phyloP scores from a whole-genome alignment of 64 coral and sea anemone genomes.

The Montipora efflorescens region DNA sequence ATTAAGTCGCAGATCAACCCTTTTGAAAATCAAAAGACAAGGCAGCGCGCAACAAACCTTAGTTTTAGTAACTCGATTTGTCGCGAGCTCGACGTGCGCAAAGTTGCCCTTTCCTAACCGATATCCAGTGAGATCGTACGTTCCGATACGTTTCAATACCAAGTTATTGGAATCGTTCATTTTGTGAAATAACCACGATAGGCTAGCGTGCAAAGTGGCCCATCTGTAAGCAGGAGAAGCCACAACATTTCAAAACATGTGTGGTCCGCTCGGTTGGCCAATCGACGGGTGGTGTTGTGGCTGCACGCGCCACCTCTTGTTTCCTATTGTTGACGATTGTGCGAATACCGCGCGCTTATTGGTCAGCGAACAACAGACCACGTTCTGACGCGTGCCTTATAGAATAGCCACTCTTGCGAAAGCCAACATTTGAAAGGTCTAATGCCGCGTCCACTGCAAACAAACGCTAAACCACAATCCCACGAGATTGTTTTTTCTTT shows the following conservation, averaged over 20 bases:
- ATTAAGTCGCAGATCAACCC: constrained; percentile 40
- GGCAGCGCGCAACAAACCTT: constrained; percentile 74
- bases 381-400: constrained; percentile 90
- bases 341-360: constrained; percentile 73
- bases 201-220: constrained; percentile 49
- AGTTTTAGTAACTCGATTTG: constrained; percentile 85
- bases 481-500: constrained; percentile 57
- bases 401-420: constrained; percentile 35
- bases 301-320: constrained; percentile 95
- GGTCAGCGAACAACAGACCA: constrained; percentile 80
- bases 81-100: constrained; percentile 85
- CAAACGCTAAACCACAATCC: constrained; percentile 54
- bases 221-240: constrained; percentile 73
- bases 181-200: constrained; percentile 33
- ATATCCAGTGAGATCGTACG: constrained; percentile 83
- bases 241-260: constrained; percentile 77
- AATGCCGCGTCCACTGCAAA: constrained; percentile 34
- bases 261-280: constrained; percentile 70
- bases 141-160: constrained; percentile 86
- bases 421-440: constrained; percentile 57
- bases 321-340: constrained; percentile 79
- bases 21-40: constrained; percentile 31
- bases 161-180: constrained; percentile 80
- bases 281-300: constrained; percentile 73
- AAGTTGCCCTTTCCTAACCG: constrained; percentile 91